phyloP scores from a whole-genome alignment of 23 tunicate species.

The Phallusia fumigata region DNA sequence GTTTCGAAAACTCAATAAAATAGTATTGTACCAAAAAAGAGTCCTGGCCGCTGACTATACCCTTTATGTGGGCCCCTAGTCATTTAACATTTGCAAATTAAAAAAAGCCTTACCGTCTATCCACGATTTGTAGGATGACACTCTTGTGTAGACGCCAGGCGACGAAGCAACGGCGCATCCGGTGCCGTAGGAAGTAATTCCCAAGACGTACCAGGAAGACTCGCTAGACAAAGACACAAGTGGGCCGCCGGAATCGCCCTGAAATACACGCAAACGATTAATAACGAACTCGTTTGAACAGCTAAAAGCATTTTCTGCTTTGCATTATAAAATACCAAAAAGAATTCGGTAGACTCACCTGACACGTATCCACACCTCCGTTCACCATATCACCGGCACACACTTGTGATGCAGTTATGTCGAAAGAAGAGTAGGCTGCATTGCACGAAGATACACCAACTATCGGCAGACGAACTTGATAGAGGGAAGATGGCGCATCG shows the following conservation, averaged over 20 bases:
- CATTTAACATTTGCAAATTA: too few species aligned
- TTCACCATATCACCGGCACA: neutral
- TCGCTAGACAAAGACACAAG: neutral
- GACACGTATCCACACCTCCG: neutral
- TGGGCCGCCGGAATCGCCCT: neutral
- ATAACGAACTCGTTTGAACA: too few species aligned
- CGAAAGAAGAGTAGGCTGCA: neutral
- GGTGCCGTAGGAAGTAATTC: neutral
- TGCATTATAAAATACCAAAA: too few species aligned
- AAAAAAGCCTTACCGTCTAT: neutral
- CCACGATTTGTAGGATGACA: neutral
- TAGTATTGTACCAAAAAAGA: too few species aligned
- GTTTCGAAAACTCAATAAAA: too few species aligned
- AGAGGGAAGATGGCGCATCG: neutral
- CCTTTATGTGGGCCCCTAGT: too few species aligned
- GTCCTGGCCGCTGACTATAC: too few species aligned
- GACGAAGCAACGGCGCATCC: neutral
- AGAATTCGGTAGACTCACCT: too few species aligned
- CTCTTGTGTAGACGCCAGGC: constrained; percentile 7
- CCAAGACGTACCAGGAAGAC: neutral
- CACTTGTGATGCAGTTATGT: neutral
- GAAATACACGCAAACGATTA: neutral
- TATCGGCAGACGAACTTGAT: neutral
- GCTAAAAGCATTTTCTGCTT: too few species aligned
- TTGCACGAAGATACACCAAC: neutral